These are phyloP conservation scores for Oenanthe oenanthe DNA, from an alignment of 2,113 vertebrate genomes.

Conservation along the genomic window DNA sequence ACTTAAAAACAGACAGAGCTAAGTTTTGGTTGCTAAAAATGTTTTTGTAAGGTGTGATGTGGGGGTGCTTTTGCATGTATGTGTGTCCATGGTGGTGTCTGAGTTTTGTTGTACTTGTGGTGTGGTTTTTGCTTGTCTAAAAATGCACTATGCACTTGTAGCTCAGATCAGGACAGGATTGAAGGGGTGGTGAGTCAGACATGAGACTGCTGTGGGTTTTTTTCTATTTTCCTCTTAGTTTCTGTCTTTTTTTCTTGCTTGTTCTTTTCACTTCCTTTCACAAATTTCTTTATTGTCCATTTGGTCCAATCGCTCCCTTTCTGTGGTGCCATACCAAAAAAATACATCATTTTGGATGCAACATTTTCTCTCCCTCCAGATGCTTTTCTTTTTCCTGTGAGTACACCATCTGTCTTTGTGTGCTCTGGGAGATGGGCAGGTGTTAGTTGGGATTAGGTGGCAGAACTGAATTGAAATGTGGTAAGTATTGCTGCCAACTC, in stretches of 20 bases:
- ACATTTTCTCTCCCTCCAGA: background rate
- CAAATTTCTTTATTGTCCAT: background rate
- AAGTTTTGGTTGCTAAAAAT: background rate
- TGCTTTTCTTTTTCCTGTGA: background rate
- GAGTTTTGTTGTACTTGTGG: background rate
- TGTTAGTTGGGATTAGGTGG: constrained; percentile 16
- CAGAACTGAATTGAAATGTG: background rate
- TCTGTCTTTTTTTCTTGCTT: background rate
- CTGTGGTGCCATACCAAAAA: background rate
- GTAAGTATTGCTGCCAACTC: background rate
- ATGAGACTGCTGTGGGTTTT: background rate
- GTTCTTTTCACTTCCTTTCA: background rate
- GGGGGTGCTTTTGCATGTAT: background rate
- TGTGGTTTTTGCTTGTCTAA: background rate
- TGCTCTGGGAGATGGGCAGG: background rate
- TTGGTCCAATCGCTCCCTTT: background rate
- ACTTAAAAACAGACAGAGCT: background rate
- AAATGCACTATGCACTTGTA: background rate
- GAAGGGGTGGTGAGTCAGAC: background rate
- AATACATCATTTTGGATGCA: background rate
- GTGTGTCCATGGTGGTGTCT: background rate
- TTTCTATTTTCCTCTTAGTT: background rate
- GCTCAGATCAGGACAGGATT: background rate
- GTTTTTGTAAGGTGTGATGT: background rate
- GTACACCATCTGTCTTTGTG: background rate